Evolutionary conservation across 2,113 vertebrate genomes (phyloP), one percentile per base, ranked within the genome.

Genomic region (Melanerpes aurifrons): DNA sequence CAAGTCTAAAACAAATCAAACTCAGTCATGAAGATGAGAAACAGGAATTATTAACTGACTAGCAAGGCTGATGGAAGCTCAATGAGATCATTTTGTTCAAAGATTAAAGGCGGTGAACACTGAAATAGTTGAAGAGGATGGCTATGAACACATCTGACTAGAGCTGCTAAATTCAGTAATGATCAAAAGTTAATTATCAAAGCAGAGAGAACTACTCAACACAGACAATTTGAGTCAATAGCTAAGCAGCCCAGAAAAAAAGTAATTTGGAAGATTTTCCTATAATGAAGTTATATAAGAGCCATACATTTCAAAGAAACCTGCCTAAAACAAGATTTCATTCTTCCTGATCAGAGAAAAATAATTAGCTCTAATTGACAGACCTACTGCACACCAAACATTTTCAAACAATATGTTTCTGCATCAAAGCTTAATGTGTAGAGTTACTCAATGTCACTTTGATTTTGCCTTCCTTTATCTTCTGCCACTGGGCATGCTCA

Each of bases 151-250:
- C 87, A 92, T 97, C 92, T 97, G 82, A 96, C 95, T 96, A 89
- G 91, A 97, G 89, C 92, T 97, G 91, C 96, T 96, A 96, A 95
- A 97, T 92, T 94, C 93, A 92, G 82, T 90, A 96, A 96, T 96
- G 93, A 97, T 97, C 95, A 91, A 96, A 96, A 96, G 91, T 97
- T 98, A 95, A 97, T 98, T 97, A 98, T 96, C 94, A 97, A 97
- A 97, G 96, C 90, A 95, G 94, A 96, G 86, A 87, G 82, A 96
- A 83, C 82, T 82, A 90, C 90, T 97, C 80, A 90, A 83, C 85
- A 74, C 80, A 97, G 92, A 96, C 72, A 91, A 96, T 97, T 97
- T 95, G 94, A 97, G 94, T 97, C 93, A 96, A 96, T 95, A 96
- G 83, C 94, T 94, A 97, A 94, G 91, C 94, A 97, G 94, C 91